Evolutionary conservation across 2,113 vertebrate species (phyloP), one percentile per base, ranked within the genome.

Genomic region (Nipponia nippon): DNA sequence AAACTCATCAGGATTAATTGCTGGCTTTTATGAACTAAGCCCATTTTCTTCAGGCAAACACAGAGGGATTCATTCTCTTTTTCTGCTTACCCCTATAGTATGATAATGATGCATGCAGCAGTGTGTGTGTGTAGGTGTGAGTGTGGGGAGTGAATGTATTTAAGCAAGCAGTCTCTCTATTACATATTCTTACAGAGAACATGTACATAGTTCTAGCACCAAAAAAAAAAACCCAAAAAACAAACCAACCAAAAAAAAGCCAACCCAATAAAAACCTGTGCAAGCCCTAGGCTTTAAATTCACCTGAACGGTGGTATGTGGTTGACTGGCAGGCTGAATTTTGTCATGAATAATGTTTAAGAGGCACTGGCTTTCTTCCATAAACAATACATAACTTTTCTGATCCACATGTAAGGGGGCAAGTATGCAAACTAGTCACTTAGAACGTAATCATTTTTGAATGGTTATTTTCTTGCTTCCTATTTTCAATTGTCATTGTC

Each of bases 321-420:
- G 32, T 63, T 94, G 72, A 75, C 25, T 76, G 80, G 40, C 50
- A 90, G 90, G 47, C 62, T 91, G 70, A 89, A 83, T 96, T 97
- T 95, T 92, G 25, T 82, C 27, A 66, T 79, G 61, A 89, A 88
- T 72, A 59, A 89, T n/a, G 40, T 75, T 92, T 91, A 95, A 96
- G 50, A 92, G 78, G 20, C 11, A 55, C 30, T 78, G 50, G 21
- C 32, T 95, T 90, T 92, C 77, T 94, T 91, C 40, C 55, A 78
- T 53, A 80, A 90, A 42, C 50, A 81, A 58, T 62, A 55, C 11
- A 21, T 55, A 84, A 80, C 49, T 93, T 97, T 82, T 93, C 49
- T 55, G 61, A 78, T 70, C 29, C 34, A 36, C 16, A 27, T 49
- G n/a, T 67, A 85, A 89, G 59, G n/a, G 83, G 20, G 26, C 8